Base-by-base conservation (phyloP, 1,140 invertebrate species). In the Manduca sexta region DNA sequence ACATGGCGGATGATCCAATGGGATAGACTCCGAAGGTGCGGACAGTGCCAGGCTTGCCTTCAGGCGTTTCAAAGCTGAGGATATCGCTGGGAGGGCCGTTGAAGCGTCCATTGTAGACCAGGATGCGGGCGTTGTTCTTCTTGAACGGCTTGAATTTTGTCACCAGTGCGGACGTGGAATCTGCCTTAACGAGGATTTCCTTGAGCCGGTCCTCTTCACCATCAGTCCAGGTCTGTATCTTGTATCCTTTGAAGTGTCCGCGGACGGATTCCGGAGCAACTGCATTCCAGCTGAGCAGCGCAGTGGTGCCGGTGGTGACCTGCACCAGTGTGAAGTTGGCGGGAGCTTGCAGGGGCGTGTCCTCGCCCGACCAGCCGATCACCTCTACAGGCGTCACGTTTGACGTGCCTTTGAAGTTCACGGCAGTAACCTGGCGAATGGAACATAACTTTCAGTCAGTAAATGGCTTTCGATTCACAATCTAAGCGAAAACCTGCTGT, bases 211-310 rank as follows among this genome's bases (percentile, higher is more conserved):
- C 90, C 65, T 93, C 91, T 29, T 92, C 91, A 37, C 94, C 93
- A n/a, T 95, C 93, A 3, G 93, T 95, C 97, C 97, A 98, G 1
- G 94, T 97, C 83, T 97, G 94, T 45, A 98, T 95, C 83, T 97
- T 97, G 78, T 98, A 99, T 8, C 97, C 97, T 65, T 93, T 93
- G 76, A 98, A 96, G 77, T 98, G 93, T n/a, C 97, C 97, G 15
- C 91, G 86, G 0, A 98, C 90, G 0, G 92, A 92, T 38, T 94
- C 91, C 0, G 89, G 74, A 1, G 91, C 71, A 0, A 97, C 95
- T 0, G 93, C 90, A 79, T 91, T 90, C 96, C 96, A 97, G 42
- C 90, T 91, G n/a, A 98, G 86, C 12, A 93, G 68, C 0, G 95
- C 96, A 3, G 89, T 91, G 34, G 92, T 95, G 11, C 92, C 91